A percentile compares a stretch with the other conserved stretches of the same genome.
Evolutionary conservation across 2,113 vertebrate species (phyloP).

Genomic region (Passer montanus): DNA sequence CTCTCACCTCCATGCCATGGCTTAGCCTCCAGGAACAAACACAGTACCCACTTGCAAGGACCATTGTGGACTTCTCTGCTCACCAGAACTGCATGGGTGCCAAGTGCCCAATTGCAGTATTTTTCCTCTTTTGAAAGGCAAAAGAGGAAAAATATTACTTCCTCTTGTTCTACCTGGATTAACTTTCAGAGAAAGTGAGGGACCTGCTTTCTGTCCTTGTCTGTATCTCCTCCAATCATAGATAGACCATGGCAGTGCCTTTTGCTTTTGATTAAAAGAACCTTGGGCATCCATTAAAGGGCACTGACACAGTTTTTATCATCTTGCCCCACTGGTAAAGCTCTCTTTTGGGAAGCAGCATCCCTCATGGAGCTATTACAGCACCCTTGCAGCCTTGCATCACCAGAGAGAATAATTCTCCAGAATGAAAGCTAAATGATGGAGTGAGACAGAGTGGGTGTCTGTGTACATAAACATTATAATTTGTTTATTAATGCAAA

Average conservation of each 20-base stretch:
- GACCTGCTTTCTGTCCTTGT: neutral
- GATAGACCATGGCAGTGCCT: neutral
- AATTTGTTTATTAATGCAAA: conserved; percentile 8
- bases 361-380: neutral
- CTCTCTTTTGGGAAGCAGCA: neutral
- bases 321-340: neutral
- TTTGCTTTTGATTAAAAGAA: conserved; percentile 11
- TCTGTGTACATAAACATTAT: neutral
- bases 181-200: neutral
- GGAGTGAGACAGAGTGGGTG: neutral
- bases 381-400: neutral
- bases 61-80: neutral
- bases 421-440: conserved; percentile 1
- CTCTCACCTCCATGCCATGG: fast-evolving
- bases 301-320: neutral
- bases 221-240: neutral
- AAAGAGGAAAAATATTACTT: too few relatives aligned
- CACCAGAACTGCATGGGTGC: neutral
- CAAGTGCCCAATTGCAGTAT: neutral
- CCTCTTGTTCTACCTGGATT: neutral
- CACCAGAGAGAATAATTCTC: neutral
- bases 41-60: neutral
- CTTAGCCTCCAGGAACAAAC: neutral
- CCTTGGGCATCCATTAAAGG: neutral
- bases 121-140: neutral